These are phyloP conservation scores for Myocastor coypus DNA, from an alignment of 2,113 vertebrate species.

Conservation along the genomic window DNA sequence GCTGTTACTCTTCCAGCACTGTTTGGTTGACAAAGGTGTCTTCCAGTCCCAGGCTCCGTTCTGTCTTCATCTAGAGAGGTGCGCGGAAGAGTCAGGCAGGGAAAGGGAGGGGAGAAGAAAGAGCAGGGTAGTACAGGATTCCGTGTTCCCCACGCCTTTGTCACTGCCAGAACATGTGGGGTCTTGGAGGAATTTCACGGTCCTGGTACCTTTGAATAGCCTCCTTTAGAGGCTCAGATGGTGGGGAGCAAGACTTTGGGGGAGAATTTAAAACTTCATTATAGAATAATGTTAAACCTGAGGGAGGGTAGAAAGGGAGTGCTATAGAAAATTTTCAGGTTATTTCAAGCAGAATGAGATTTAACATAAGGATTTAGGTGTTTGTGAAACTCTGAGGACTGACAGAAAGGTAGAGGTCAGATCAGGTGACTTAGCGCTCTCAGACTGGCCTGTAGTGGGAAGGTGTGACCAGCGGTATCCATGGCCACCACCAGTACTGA, in stretches of 20 bases:
- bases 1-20: background rate
- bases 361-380: background rate
- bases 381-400: background rate
- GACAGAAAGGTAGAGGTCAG: background rate
- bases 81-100: background rate
- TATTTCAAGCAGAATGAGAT: slow-evolving; percentile 26
- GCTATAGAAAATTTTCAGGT: background rate
- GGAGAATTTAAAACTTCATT: background rate
- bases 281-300: background rate
- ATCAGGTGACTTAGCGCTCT: background rate
- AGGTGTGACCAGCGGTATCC: background rate
- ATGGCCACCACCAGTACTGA: background rate
- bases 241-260: background rate
- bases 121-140: too few relatives aligned
- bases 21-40: background rate
- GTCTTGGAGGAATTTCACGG: background rate
- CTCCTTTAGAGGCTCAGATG: background rate
- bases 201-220: background rate
- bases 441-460: background rate
- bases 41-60: background rate
- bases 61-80: background rate
- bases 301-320: background rate
- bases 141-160: too few relatives aligned
- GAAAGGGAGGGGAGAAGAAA: fast-evolving
- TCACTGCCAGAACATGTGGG: background rate